Percentiles rank a stretch among this genome's conserved stretches.
Conservation (phyloP, 1,140 invertebrate species). For the Pogonomyrmex californicus region DNA sequence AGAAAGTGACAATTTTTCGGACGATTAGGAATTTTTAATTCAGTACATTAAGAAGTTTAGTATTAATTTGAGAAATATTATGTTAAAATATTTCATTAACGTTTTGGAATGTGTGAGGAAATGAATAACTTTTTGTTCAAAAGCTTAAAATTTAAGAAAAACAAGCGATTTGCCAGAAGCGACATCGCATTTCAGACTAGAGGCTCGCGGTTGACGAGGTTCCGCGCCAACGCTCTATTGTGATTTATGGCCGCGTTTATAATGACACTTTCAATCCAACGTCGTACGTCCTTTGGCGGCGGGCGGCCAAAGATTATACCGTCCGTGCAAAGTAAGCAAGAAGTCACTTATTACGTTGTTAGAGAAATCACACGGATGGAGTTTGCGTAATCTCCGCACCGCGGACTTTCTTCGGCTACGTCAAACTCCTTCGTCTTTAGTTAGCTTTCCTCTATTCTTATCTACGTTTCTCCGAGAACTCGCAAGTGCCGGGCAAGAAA, state of each 20-base stretch:
- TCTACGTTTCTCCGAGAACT: background rate
- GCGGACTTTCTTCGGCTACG: constrained; percentile 62
- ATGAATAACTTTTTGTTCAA: background rate
- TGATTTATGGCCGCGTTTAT: constrained; percentile 56
- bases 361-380: constrained; percentile 68
- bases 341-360: constrained; percentile 75
- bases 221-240: constrained; percentile 56
- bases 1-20: background rate
- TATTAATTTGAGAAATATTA: background rate
- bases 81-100: background rate
- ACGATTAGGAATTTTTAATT: background rate
- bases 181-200: constrained; percentile 29
- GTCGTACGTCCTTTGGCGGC: constrained; percentile 42
- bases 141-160: background rate
- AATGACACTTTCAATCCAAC: constrained; percentile 66
- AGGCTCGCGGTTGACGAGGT: constrained; percentile 21
- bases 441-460: background rate
- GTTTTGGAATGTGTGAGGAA: background rate
- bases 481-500: too few species aligned
- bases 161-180: constrained; percentile 3
- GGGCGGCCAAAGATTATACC: constrained; percentile 43
- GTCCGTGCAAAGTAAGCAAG: constrained; percentile 68
- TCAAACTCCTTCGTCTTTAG: constrained; percentile 28
- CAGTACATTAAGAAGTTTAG: background rate
- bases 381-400: constrained; percentile 61